phyloP scores from a whole-genome alignment of 2,797 vertebrate genomes.

The Telmatherina bonti region DNA sequence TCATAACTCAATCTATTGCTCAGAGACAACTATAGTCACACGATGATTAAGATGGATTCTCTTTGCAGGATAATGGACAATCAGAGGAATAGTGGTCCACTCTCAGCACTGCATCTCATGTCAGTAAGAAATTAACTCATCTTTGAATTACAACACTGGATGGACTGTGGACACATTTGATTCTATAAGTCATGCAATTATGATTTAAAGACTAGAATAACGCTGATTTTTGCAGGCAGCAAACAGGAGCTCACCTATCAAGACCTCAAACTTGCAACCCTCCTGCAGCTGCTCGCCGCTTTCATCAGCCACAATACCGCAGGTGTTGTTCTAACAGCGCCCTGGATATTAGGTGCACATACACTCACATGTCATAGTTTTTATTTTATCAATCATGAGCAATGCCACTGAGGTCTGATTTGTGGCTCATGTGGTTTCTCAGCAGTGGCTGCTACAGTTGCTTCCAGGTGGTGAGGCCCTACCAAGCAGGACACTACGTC shows the following conservation, averaged over 20 bases:
- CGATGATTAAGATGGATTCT: slow-evolving; percentile 29
- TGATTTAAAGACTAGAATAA: background rate
- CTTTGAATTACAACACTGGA: background rate
- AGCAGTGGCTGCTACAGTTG: slow-evolving; percentile 83
- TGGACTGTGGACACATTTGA: slow-evolving; percentile 1
- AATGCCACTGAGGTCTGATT: slow-evolving; percentile 17
- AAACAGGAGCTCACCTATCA: slow-evolving; percentile 30
- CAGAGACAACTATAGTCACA: slow-evolving; percentile 14
- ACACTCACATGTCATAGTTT: background rate
- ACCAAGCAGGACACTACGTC: slow-evolving; percentile 80
- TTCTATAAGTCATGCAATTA: background rate
- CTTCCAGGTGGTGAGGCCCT: slow-evolving; percentile 83
- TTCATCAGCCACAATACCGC: slow-evolving; percentile 34
- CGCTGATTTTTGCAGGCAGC: slow-evolving; percentile 45
- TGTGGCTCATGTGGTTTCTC: slow-evolving; percentile 40
- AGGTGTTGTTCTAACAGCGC: slow-evolving; percentile 51
- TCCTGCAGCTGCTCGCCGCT: slow-evolving; percentile 30
- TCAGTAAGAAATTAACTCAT: slow-evolving; percentile 38
- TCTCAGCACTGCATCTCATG: slow-evolving; percentile 44
- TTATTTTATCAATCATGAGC: background rate
- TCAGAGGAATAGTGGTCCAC: slow-evolving; percentile 32
- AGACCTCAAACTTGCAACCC: slow-evolving; percentile 52
- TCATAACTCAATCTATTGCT: background rate
- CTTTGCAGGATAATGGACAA: slow-evolving; percentile 28
- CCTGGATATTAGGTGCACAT: slow-evolving; percentile 62